Evolutionary conservation across 2,113 vertebrate species (phyloP), one percentile per base, ranked within the genome.

Genomic region (Chionis minor): DNA sequence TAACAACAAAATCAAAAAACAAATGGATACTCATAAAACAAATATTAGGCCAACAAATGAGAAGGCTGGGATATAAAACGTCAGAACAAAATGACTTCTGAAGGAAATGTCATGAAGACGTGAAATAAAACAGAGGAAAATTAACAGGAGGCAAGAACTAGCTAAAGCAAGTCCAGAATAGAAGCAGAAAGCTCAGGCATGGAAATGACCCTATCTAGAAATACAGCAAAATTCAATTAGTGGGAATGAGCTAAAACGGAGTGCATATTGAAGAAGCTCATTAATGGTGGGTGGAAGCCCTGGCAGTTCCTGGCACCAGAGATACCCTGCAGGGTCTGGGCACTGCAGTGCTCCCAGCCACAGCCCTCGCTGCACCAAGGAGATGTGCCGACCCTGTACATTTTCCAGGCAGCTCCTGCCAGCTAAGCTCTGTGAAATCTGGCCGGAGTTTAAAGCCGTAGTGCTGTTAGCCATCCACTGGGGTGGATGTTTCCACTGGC

Each of bases 401-500:
- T 80, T 87, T 94, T 80, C 56, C 45, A 85, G 73, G 58, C 49
- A 80, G 45, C 55, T 92, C 62, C 81, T 75, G 40, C 14, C 0
- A 1, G 35, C 54, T 80, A 23, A 92, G n/a, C 81, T 75, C 63
- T 3, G 4, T 49, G 70, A 80, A 94, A 85, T 85, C 92, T 77
- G 78, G 49, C 66, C 0, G 7, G 45, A 87, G 35, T 79, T 94
- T 81, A 89, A 94, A 96, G 66, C 81, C 81, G 55, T 65, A 65
- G 7, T 30, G 83, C 77, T 94, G 73, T 42, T 44, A 87, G 58
- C 62, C n/a, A 52, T 84, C 51, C 84, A 55, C 51, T 77, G 54
- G 42, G 49, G n/a, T 85, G 63, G 59, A 90, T 90, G 45, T 80
- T 97, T 94, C 89, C 78, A 77, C 86, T 91, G 88, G 86, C 96